Evolutionary conservation across 2,113 vertebrate genomes (phyloP).

Genomic region (Tragelaphus strepsiceros): DNA sequence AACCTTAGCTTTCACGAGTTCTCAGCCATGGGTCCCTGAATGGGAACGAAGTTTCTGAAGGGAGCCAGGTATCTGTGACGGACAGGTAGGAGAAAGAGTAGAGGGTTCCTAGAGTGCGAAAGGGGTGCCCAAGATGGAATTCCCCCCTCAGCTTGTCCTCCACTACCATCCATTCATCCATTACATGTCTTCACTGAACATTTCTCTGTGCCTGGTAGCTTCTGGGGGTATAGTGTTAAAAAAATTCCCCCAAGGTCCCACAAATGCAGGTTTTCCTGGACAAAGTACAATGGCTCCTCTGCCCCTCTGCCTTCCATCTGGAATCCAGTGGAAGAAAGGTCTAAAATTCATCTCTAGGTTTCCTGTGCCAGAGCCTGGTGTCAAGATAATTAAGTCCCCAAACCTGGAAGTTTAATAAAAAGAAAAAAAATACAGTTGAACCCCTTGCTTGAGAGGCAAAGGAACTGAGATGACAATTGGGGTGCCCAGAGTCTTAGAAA

Average conservation of each 20-base stretch:
- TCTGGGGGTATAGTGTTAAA: neutral
- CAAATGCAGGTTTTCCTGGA: no score
- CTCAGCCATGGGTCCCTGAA: neutral
- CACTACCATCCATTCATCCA: neutral
- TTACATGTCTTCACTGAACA: neutral
- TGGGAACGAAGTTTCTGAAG: neutral
- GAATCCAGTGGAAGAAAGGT: neutral
- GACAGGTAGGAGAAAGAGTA: neutral
- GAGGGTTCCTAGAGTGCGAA: no score
- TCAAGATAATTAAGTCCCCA: neutral
- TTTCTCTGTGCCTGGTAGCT: neutral
- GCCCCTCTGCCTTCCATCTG: neutral
- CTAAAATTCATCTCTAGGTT: neutral
- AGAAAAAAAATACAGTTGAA: neutral
- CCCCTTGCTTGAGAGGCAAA: neutral
- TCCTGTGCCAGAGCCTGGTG: neutral
- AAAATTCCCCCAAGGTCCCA: no score
- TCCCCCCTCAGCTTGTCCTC: neutral
- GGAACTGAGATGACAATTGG: no score
- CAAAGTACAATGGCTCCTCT: neutral
- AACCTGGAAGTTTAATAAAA: neutral
- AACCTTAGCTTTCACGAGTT: neutral
- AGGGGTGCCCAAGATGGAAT: neutral
- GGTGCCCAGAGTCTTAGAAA: neutral
- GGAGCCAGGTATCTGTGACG: neutral